Percentiles rank a stretch among this genome's conserved stretches.
Evolutionary conservation across 92 coral and sea anemone genomes (phyloP).

Genomic region (Epizoanthus scotinus): DNA sequence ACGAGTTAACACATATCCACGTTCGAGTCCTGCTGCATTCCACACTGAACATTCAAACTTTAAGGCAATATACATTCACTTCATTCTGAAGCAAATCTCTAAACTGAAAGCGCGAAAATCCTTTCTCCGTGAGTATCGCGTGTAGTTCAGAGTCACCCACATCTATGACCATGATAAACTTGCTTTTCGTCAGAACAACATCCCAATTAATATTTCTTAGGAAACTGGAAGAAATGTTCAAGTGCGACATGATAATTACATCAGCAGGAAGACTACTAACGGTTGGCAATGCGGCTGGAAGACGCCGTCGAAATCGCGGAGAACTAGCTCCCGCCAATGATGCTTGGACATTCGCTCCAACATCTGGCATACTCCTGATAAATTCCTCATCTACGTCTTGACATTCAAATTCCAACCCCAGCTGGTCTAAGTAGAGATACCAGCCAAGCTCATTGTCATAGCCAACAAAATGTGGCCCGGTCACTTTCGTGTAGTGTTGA

Average conservation of each 20-base stretch:
- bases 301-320: slow-evolving; percentile 37
- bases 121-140: not conserved
- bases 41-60: slow-evolving; percentile 8
- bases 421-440: slow-evolving; percentile 27
- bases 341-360: not conserved
- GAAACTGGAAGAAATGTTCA: slow-evolving; percentile 21
- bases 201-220: slow-evolving; percentile 23
- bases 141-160: slow-evolving; percentile 20
- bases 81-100: slow-evolving; percentile 28
- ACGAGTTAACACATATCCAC: too few species aligned
- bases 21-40: too few species aligned
- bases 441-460: slow-evolving; percentile 36
- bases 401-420: slow-evolving; percentile 27
- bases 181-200: slow-evolving; percentile 23
- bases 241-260: slow-evolving; percentile 33
- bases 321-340: not conserved
- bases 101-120: slow-evolving; percentile 26
- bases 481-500: slow-evolving; percentile 14
- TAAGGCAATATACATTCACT: slow-evolving; percentile 29
- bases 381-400: slow-evolving; percentile 27
- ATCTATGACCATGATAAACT: slow-evolving; percentile 34
- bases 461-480: slow-evolving; percentile 39
- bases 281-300: slow-evolving; percentile 10
- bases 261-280: slow-evolving; percentile 26
- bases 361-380: slow-evolving; percentile 16